These are phyloP conservation scores for Drosophila percnosoma DNA, from an alignment of 2,888 invertebrate genomes.

Conservation along the genomic window DNA sequence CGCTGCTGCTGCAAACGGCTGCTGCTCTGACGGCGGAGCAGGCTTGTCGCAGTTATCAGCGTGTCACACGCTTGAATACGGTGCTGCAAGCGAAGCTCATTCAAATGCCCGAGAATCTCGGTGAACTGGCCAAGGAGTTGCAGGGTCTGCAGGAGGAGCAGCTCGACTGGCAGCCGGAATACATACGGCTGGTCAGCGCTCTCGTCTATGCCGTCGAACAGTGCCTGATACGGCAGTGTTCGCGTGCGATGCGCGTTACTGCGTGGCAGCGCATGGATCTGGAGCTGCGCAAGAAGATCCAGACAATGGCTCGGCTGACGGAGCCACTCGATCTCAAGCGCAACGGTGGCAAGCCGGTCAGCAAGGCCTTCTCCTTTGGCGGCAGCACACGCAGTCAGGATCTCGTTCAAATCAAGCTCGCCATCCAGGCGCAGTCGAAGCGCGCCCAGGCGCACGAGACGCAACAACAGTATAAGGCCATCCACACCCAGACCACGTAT, in stretches of 20 bases:
- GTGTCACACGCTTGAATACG: slow-evolving; percentile 84
- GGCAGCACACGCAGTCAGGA: slow-evolving; percentile 85
- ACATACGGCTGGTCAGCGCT: slow-evolving; percentile 87
- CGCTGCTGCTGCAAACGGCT: slow-evolving; percentile 91
- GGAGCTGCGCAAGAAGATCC: slow-evolving; percentile 87
- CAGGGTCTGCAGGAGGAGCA: slow-evolving; percentile 84
- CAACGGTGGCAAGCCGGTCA: slow-evolving; percentile 74
- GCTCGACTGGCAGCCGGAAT: slow-evolving; percentile 86
- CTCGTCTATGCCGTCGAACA: slow-evolving; percentile 89
- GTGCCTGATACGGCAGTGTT: slow-evolving; percentile 89
- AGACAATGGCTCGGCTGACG: slow-evolving; percentile 87
- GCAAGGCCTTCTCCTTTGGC: slow-evolving; percentile 83
- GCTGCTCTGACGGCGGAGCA: slow-evolving; percentile 92
- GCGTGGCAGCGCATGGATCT: slow-evolving; percentile 89
- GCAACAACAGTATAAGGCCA: slow-evolving; percentile 82
- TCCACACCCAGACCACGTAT: slow-evolving; percentile 82
- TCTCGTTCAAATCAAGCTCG: slow-evolving; percentile 84
- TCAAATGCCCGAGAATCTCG: slow-evolving; percentile 83
- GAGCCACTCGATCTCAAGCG: slow-evolving; percentile 83
- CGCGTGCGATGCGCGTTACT: slow-evolving; percentile 87
- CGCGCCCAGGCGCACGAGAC: slow-evolving; percentile 83
- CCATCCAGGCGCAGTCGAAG: slow-evolving; percentile 85
- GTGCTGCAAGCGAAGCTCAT: slow-evolving; percentile 84
- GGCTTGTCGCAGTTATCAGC: slow-evolving; percentile 91
- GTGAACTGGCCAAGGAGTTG: slow-evolving; percentile 82